Evolutionary conservation across 2,113 vertebrate genomes (phyloP).

Genomic region (Anas platyrhynchos): DNA sequence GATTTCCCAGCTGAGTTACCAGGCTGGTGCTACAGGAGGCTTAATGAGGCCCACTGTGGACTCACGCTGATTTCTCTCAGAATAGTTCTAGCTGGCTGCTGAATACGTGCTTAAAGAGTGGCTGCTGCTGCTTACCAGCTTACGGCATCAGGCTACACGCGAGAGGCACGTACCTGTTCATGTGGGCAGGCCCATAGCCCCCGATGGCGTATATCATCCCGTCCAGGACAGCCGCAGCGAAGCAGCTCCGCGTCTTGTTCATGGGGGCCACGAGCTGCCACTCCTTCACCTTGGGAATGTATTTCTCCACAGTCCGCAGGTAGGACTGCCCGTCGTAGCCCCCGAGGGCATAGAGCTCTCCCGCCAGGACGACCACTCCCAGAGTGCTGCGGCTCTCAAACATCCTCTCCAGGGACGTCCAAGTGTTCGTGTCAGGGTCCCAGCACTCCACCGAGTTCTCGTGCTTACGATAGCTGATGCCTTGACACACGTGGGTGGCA

Average conservation of each 20-base stretch:
- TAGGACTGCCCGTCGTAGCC: constrained; percentile 97
- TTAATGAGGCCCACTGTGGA: background rate
- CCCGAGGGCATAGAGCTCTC: constrained; percentile 94
- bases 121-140: background rate
- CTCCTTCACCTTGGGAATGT: constrained; percentile 91
- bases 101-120: background rate
- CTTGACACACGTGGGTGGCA: constrained; percentile 92
- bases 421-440: constrained; percentile 96
- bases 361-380: constrained; percentile 90
- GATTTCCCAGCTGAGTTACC: background rate
- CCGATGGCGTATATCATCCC: constrained; percentile 98
- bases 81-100: background rate
- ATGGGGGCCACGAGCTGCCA: constrained; percentile 97
- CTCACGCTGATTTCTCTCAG: background rate
- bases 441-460: constrained; percentile 96
- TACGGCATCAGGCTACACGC: accelerated
- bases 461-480: constrained; percentile 90
- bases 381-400: constrained; percentile 93
- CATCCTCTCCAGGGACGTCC: constrained; percentile 92
- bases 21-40: background rate
- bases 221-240: constrained; percentile 91
- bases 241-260: constrained; percentile 95
- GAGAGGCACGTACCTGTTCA: constrained; percentile 88
- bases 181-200: constrained; percentile 95
- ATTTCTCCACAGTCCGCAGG: constrained; percentile 94